phyloP scores from a whole-genome alignment of 2,113 vertebrate species.

The Macaca fascicularis region T2T-MFA8v1.1 NC_088395.1:107722001-107722500 shows the following conservation, averaged over 20 bases:
- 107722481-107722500: no score
- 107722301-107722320: background rate
- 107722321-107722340: background rate
- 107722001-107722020: conserved; percentile 65
- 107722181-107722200: background rate
- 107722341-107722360: no score
- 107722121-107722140: conserved; percentile 3
- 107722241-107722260: conserved; percentile 31
- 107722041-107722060: conserved; percentile 62
- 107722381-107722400: no score
- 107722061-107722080: background rate
- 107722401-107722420: no score
- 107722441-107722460: no score
- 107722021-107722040: conserved; percentile 30
- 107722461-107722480: no score
- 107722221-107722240: background rate
- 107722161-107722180: background rate
- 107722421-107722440: no score
- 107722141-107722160: background rate
- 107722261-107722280: conserved; percentile 17
- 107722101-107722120: conserved; percentile 46
- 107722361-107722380: no score
- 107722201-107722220: background rate
- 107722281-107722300: conserved; percentile 27
- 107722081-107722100: conserved; percentile 54